Evolutionary conservation across 2,113 vertebrate genomes (phyloP).

Genomic region (Seriola dumerili): DNA sequence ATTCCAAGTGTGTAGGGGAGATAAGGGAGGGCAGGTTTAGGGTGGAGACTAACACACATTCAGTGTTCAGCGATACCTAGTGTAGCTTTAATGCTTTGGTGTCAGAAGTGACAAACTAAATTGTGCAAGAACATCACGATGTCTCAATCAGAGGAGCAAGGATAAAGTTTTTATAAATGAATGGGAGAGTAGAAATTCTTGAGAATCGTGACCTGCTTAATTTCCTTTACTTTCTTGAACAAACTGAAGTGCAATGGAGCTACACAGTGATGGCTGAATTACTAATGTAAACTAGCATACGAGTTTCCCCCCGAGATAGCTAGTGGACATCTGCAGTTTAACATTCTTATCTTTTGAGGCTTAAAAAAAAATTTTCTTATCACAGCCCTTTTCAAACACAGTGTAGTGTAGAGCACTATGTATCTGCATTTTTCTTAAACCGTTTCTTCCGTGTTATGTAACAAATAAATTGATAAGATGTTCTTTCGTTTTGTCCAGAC

Average conservation of each 20-base stretch:
- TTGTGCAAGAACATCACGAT: not conserved
- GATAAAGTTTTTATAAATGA: not conserved
- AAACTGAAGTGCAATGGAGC: not conserved
- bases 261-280: not conserved
- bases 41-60: constrained; percentile 38
- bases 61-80: not conserved
- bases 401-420: not conserved
- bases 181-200: not conserved
- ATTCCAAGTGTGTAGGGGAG: constrained; percentile 50
- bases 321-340: not conserved
- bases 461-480: too few relatives aligned
- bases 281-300: not conserved
- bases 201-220: not conserved
- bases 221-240: not conserved
- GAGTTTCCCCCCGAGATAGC: not conserved
- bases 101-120: constrained; percentile 21
- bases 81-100: constrained; percentile 2
- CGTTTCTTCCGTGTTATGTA: too few relatives aligned
- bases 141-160: not conserved
- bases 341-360: not conserved
- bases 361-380: constrained; percentile 3
- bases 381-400: not conserved
- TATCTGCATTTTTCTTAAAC: not conserved
- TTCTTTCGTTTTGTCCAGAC: not conserved
- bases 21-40: constrained; percentile 57